Percentiles rank a stretch among this genome's conserved stretches.
Evolutionary conservation across 1,140 invertebrate species (phyloP).

Genomic region (Drosophila varians): DNA sequence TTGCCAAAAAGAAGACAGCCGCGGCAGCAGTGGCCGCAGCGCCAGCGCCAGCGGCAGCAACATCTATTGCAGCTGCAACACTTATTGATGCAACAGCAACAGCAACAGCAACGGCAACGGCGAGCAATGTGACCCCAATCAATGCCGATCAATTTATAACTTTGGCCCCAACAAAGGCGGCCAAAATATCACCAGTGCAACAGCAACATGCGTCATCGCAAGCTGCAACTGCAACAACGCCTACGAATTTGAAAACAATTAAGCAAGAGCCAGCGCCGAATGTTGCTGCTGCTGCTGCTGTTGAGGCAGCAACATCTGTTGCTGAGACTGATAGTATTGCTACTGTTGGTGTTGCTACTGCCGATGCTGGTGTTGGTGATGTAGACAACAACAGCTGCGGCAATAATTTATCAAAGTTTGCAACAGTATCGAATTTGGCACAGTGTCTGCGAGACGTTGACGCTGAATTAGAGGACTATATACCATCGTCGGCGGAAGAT

Average conservation of each 20-base stretch:
- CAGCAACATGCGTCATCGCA: slow-evolving; percentile 6
- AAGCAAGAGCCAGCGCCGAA: slow-evolving; percentile 14
- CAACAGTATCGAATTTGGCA: slow-evolving; percentile 83
- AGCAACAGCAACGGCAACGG: slow-evolving; percentile 38
- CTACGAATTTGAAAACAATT: slow-evolving; percentile 10
- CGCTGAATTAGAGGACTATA: slow-evolving; percentile 82
- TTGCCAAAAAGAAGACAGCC: slow-evolving; percentile 32
- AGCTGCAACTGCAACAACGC: slow-evolving; percentile 31
- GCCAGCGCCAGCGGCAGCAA: slow-evolving; percentile 5
- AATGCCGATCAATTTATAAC: slow-evolving; percentile 83
- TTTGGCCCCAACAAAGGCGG: slow-evolving; percentile 69
- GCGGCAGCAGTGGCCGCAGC: slow-evolving; percentile 18
- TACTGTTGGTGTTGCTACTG: neutral
- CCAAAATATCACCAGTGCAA: slow-evolving; percentile 43
- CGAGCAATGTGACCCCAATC: slow-evolving; percentile 81
- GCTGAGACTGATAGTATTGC: slow-evolving; percentile 2
- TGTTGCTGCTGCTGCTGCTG: neutral
- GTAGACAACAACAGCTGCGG: slow-evolving; percentile 64
- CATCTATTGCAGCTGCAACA: slow-evolving; percentile 9
- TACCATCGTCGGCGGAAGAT: slow-evolving; percentile 77
- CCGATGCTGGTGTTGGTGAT: slow-evolving; percentile 24
- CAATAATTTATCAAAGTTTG: slow-evolving; percentile 84
- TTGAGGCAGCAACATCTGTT: neutral
- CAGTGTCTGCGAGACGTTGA: slow-evolving; percentile 83
- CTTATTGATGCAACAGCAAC: slow-evolving; percentile 14